Evolutionary conservation across 1,140 invertebrate genomes (phyloP), one percentile per base, ranked within the genome.

Genomic region (Parasteatoda tepidariorum): DNA sequence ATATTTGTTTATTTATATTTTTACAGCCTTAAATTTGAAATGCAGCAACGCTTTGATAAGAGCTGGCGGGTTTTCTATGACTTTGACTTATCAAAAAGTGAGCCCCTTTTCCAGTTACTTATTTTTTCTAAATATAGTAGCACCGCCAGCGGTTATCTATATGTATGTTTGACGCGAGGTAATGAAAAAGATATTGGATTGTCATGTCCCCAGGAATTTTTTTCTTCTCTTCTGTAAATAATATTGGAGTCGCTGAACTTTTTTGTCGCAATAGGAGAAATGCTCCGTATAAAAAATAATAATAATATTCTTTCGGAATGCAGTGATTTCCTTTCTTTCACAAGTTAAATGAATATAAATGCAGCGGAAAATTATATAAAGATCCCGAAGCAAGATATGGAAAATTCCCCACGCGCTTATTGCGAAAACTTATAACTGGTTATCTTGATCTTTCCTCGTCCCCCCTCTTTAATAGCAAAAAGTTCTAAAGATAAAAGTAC

Each of bases 151-250:
- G n/a, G 71, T 61, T 75, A 75, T 75, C 71, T 61, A 28, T 61
- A 61, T 62, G 28, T 33, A 34, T n/a, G 2, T 48, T 18, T 48
- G n/a, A 30, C 6, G 24, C 7, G 24, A n/a, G 15, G 33, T 75
- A 75, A 75, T 75, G 71, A 75, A 75, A 75, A 75, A 75, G 55
- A 62, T 75, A 75, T 75, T 75, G 71, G 71, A 75, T 62, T 75
- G 71, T 41, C 71, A 26, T 75, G 33, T 75, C 70, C n/a, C 31
- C 22, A n/a, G 15, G n/a, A 13, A 41, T 48, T 68, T 33, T 68
- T 9, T 41, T 41, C 31, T 22, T 59, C 24, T 24, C 5, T 48
- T 48, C 18, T 48, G 38, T 48, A 9, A 9, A 18, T 48, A 48
- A 48, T 48, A 31, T 34, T 55, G 15, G 68, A 55, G 48, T 30